Evolutionary conservation across 2,113 vertebrate species (phyloP).

Genomic region (Pongo pygmaeus): DNA sequence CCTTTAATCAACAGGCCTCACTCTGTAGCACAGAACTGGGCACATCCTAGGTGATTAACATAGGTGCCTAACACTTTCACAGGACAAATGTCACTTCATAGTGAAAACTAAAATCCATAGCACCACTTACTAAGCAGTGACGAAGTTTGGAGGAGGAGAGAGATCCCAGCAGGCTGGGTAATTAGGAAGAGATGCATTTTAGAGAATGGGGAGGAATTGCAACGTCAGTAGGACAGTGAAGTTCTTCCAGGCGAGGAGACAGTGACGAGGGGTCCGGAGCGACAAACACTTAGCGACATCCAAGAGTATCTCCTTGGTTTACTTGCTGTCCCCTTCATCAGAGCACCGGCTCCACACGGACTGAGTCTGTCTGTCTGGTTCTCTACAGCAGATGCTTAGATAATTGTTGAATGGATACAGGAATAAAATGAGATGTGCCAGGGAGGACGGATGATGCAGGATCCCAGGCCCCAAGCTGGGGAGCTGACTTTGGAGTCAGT

Average conservation of each 20-base stretch:
- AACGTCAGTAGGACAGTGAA: not conserved
- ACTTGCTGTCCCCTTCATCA: not conserved
- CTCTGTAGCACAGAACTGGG: not conserved
- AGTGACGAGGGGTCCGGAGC: not conserved
- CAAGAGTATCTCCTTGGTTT: not conserved
- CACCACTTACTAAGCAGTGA: not conserved
- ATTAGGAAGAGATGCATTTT: not conserved
- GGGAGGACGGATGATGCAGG: rapidly evolving
- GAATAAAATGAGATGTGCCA: not conserved
- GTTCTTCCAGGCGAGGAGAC: not conserved
- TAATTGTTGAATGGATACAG: not conserved
- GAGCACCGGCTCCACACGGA: not conserved
- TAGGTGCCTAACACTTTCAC: not conserved
- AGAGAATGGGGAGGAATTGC: not conserved
- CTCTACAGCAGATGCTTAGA: not conserved
- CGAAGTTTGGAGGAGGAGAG: not conserved
- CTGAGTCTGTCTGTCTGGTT: not conserved
- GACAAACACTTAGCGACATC: rapidly evolving
- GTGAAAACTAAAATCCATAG: not conserved
- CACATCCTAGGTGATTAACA: rapidly evolving
- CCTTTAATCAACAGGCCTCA: not conserved
- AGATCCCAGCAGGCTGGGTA: rapidly evolving
- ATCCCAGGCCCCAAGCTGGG: not conserved
- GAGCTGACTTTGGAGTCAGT: not conserved
- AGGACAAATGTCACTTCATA: not conserved